Evolutionary conservation across 2,888 invertebrate genomes (phyloP).

Genomic region (Leptogaster cylindrica): DNA sequence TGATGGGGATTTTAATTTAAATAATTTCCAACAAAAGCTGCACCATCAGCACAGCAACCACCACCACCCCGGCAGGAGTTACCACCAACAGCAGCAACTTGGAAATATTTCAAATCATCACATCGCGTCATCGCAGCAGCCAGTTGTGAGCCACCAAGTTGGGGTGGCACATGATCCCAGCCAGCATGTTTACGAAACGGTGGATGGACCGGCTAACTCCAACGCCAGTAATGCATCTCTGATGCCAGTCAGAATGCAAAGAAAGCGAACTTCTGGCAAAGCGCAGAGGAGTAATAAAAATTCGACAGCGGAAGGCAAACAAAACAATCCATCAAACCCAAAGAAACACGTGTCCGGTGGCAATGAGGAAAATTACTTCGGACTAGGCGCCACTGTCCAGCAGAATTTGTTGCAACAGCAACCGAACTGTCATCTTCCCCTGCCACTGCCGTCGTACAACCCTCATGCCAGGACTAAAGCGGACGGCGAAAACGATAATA

Average conservation of each 20-base stretch:
- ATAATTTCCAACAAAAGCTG: slow-evolving; percentile 44
- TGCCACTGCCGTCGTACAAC: neutral
- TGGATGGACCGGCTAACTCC: slow-evolving; percentile 28
- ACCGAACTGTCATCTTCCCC: neutral
- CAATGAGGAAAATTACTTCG: slow-evolving; percentile 38
- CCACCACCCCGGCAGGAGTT: slow-evolving; percentile 38
- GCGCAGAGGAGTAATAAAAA: slow-evolving; percentile 35
- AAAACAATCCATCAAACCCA: slow-evolving; percentile 37
- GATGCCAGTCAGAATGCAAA: slow-evolving; percentile 32
- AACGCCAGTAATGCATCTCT: neutral
- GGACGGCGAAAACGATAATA: slow-evolving; percentile 52
- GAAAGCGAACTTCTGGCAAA: slow-evolving; percentile 40
- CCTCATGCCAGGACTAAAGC: slow-evolving; percentile 53
- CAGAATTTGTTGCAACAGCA: slow-evolving; percentile 28
- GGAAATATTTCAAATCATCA: slow-evolving; percentile 40
- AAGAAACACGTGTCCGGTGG: slow-evolving; percentile 34
- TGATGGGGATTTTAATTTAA: slow-evolving; percentile 39
- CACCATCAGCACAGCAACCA: slow-evolving; percentile 34
- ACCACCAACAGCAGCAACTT: slow-evolving; percentile 16
- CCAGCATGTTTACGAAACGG: slow-evolving; percentile 43
- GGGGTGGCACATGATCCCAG: slow-evolving; percentile 20
- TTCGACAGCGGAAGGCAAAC: slow-evolving; percentile 37
- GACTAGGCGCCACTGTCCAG: slow-evolving; percentile 11
- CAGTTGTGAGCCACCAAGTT: neutral
- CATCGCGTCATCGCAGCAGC: slow-evolving; percentile 13